Conservation (phyloP, 2,888 invertebrate species). For the Poecilus cupreus region DNA sequence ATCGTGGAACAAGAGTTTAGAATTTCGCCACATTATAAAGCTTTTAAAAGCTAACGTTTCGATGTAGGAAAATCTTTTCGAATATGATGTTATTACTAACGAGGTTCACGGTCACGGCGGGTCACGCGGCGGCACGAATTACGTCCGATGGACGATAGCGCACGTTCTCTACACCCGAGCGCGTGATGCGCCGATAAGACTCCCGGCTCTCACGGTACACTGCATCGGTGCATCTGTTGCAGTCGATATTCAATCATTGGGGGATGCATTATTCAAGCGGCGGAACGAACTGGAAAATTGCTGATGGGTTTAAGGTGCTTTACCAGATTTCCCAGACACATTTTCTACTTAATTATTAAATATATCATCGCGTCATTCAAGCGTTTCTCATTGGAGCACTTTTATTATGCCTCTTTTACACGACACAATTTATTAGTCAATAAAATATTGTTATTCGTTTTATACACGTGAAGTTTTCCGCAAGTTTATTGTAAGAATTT, state of each 20-base stretch:
- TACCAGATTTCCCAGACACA: too few relatives aligned
- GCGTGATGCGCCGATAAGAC: constrained; percentile 1
- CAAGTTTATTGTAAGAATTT: too few relatives aligned
- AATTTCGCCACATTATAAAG: constrained; percentile 42
- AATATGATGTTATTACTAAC: not conserved
- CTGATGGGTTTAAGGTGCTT: too few relatives aligned
- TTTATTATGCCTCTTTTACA: too few relatives aligned
- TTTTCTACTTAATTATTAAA: not conserved
- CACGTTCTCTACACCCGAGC: not conserved
- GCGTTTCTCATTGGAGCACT: too few relatives aligned
- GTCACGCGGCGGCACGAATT: constrained; percentile 19
- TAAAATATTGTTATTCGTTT: too few relatives aligned
- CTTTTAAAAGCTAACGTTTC: constrained; percentile 41
- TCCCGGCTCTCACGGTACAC: not conserved
- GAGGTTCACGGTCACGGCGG: constrained; percentile 1
- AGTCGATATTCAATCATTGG: too few relatives aligned
- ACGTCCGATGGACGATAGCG: constrained; percentile 16
- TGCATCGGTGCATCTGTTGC: not conserved
- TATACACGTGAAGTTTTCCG: too few relatives aligned
- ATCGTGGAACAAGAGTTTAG: constrained; percentile 40
- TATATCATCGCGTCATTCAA: constrained; percentile 3
- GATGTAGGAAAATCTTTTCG: constrained; percentile 32
- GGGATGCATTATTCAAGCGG: not conserved
- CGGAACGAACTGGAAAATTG: not conserved
- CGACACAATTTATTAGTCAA: too few relatives aligned